Percentiles rank a stretch among this genome's conserved stretches.
Conservation (phyloP, 64 coral and sea anemone species). For the Actinia tenebrosa region DNA sequence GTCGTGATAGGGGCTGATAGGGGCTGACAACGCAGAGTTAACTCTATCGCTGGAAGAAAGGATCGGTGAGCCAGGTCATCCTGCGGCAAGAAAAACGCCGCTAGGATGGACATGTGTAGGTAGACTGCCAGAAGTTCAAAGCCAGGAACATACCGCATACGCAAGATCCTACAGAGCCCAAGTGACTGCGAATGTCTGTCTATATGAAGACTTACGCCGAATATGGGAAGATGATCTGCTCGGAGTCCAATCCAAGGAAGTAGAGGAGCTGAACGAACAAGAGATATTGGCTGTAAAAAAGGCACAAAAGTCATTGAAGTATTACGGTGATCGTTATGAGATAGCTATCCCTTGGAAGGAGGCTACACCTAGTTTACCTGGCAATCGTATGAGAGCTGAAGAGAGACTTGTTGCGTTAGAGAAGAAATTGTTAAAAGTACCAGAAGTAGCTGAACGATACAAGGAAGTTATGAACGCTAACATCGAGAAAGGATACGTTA, state of each 20-base stretch:
- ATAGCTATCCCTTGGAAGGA: conserved; percentile 7
- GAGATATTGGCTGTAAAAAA: neutral
- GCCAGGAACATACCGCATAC: neutral
- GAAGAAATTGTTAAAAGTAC: neutral
- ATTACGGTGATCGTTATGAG: neutral
- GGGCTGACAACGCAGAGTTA: conserved; percentile 34
- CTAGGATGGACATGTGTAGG: conserved; percentile 30
- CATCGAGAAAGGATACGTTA: neutral
- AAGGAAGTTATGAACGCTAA: conserved; percentile 2
- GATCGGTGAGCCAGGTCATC: neutral
- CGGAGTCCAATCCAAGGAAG: neutral
- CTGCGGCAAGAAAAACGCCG: conserved; percentile 10
- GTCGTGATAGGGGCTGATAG: conserved; percentile 5
- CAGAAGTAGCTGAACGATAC: neutral
- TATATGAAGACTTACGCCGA: neutral
- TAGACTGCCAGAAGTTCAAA: neutral
- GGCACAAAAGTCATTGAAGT: neutral
- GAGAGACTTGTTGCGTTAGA: neutral
- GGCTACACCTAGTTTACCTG: neutral
- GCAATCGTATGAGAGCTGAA: neutral
- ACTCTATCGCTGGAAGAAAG: conserved; percentile 23
- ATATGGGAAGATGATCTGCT: neutral
- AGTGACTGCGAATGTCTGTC: neutral
- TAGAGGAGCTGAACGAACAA: neutral
- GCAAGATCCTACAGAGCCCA: neutral